These are phyloP conservation scores for Phoxinus phoxinus DNA, from an alignment of 2,113 vertebrate species.

Conservation along the genomic window DNA sequence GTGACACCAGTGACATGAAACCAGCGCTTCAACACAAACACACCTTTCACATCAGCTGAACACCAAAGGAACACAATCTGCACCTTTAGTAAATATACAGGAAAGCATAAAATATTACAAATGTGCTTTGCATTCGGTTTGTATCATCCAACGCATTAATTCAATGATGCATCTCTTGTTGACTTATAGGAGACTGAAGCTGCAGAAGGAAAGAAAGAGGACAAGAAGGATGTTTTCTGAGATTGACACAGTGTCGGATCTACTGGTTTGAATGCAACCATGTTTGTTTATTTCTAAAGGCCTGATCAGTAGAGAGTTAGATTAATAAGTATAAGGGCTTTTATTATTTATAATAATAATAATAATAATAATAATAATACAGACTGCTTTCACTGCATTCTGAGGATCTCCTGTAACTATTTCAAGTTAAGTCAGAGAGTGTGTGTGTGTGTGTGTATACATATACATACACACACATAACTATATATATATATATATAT, in stretches of 20 bases:
- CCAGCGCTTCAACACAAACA: background rate
- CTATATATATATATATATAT: too few relatives aligned
- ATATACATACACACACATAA: too few relatives aligned
- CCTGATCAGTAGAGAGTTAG: background rate
- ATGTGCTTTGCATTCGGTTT: slow-evolving; percentile 49
- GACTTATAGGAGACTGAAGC: background rate
- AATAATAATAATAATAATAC: background rate
- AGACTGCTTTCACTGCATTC: background rate
- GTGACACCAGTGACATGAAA: slow-evolving; percentile 21
- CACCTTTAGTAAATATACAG: slow-evolving; percentile 16
- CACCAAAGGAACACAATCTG: background rate
- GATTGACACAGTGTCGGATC: background rate
- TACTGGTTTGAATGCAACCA: background rate
- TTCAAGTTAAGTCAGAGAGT: too few relatives aligned
- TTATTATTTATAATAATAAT: background rate
- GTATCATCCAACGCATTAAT: background rate
- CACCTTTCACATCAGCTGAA: slow-evolving; percentile 9
- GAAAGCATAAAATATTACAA: slow-evolving; percentile 24
- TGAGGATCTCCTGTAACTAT: background rate
- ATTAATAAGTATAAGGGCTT: background rate
- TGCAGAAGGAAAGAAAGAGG: background rate
- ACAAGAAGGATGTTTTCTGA: background rate
- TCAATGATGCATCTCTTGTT: background rate
- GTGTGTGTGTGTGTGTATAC: too few relatives aligned
- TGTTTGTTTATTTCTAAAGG: background rate